Base-by-base conservation (phyloP, 2,113 vertebrate genomes). In the Dipodomys ordii region DNA sequence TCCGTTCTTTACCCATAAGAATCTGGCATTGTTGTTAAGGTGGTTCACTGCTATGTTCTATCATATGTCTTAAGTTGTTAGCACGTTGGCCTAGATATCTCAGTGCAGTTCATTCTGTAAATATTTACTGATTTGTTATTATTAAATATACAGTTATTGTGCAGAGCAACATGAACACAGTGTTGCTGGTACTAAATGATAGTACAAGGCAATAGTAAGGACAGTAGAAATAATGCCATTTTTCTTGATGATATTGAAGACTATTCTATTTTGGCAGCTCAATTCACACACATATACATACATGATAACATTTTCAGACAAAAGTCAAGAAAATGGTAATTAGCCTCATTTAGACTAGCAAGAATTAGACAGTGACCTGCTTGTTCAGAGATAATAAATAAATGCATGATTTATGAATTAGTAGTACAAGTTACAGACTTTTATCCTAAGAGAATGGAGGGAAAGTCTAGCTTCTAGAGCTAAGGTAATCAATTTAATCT, bases 241-340 rank as follows among this genome's bases (percentile, higher is more conserved):
- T 93, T 83, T 65, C 81, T 88, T 22, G 6, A 57, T 90, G 23
- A 27, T 84, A 6, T 60, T 88, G 57, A 78, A 82, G 65, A 57
- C 64, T n/a, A 60, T 93, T 87, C 57, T 78, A 2, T 77, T 74
- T 49, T 72, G 65, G 79, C 7, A 83, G 12, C 62, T 84, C 44
- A 84, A 68, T 60, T 64, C 35, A 53, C 49, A 53, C 49, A 53
- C 49, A 53, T 1, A 13, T 15, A 13, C 53, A 57, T 16, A 57
- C 12, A 68, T 0, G 8, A 10, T n/a, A 83, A 18, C 9, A 57
- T 83, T 95, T 92, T 19, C 88, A 18, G 13, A 72, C 64, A 90
- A 57, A 88, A 91, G 62, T 90, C 22, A 46, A 30, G 68, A 92
- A 93, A 88, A 44, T 65, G 44, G 0, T 57, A 62, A 53, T 84